Evolutionary conservation across 2,888 invertebrate species (phyloP).

Genomic region (Malthinus flaveolus): DNA sequence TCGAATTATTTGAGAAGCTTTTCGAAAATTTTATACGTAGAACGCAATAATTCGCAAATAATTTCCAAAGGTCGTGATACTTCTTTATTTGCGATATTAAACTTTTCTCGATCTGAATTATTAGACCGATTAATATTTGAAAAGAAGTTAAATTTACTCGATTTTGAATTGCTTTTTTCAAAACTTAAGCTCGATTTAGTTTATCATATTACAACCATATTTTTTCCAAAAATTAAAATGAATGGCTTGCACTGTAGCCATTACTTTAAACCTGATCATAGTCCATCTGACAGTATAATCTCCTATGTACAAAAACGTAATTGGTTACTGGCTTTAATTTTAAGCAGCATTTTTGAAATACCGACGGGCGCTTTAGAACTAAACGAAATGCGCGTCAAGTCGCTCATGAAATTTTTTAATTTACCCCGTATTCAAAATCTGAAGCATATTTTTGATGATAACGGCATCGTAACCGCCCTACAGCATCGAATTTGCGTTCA

Average conservation of each 20-base stretch:
- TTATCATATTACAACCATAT: conserved; percentile 72
- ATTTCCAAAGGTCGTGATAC: conserved; percentile 47
- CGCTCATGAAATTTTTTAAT: conserved; percentile 64
- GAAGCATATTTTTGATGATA: conserved; percentile 60
- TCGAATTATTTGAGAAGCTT: conserved; percentile 64
- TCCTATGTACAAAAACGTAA: conserved; percentile 68
- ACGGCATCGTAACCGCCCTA: conserved; percentile 63
- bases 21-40: conserved; percentile 54
- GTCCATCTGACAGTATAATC: conserved; percentile 60
- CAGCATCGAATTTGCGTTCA: conserved; percentile 59
- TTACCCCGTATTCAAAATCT: conserved; percentile 59
- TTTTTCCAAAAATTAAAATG: conserved; percentile 68
- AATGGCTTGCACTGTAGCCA: conserved; percentile 55
- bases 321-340: conserved; percentile 70
- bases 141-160: conserved; percentile 66
- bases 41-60: conserved; percentile 46
- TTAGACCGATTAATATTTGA: conserved; percentile 71
- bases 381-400: conserved; percentile 57
- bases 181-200: conserved; percentile 74
- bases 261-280: conserved; percentile 37
- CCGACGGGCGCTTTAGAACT: conserved; percentile 60
- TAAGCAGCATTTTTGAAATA: conserved; percentile 65
- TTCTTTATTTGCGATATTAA: conserved; percentile 59
- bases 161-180: conserved; percentile 69
- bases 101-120: conserved; percentile 61